Conservation (phyloP, 2,797 vertebrate species). For the Ptychobarbus kaznakovi region DNA sequence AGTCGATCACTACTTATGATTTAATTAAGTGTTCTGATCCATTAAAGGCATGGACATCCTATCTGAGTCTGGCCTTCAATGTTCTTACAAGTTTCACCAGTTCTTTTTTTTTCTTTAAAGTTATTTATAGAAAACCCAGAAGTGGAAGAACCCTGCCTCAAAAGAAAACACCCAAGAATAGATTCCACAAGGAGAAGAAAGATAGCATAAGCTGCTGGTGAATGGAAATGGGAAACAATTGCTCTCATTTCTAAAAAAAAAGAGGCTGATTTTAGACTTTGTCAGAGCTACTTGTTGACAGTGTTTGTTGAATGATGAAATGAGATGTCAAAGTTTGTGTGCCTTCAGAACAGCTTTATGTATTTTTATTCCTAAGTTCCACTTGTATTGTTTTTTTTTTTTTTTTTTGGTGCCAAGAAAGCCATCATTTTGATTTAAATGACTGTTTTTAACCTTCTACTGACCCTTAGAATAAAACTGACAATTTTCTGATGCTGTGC, state of each 20-base stretch:
- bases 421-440: not conserved
- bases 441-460: not conserved
- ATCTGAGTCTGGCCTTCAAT: not conserved
- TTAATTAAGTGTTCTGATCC: not conserved
- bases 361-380: not conserved
- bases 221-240: slow-evolving; percentile 52
- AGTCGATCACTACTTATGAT: no score
- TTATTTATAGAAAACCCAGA: slow-evolving; percentile 43
- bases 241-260: slow-evolving; percentile 32
- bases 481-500: not conserved
- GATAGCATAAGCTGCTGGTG: slow-evolving; percentile 20
- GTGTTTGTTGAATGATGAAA: slow-evolving; percentile 20
- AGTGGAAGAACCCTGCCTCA: slow-evolving; percentile 39
- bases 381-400: not conserved
- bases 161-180: slow-evolving; percentile 55
- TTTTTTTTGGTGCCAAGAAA: not conserved
- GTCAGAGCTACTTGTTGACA: slow-evolving; percentile 30
- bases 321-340: not conserved
- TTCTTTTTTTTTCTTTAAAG: slow-evolving; percentile 13
- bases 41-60: not conserved
- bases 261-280: slow-evolving; percentile 8
- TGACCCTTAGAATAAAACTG: not conserved
- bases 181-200: slow-evolving; percentile 39
- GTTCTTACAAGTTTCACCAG: slow-evolving; percentile 17
- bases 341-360: not conserved